Evolutionary conservation across 2,113 vertebrate species (phyloP).

Genomic region (Pteronura brasiliensis): DNA sequence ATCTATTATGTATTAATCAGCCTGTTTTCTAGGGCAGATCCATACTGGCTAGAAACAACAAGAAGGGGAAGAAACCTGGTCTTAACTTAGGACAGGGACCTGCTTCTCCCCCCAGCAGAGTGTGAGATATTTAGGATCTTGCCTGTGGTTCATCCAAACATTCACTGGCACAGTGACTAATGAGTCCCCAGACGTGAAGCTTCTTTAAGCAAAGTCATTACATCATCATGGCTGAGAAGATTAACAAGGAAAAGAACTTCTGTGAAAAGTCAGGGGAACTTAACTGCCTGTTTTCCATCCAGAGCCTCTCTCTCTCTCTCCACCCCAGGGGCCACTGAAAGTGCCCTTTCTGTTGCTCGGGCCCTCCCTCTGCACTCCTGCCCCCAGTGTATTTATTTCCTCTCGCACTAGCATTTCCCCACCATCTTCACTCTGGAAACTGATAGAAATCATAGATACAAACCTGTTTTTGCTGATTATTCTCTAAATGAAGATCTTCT

Average conservation of each 20-base stretch:
- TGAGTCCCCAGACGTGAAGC: background rate
- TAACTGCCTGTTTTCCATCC: background rate
- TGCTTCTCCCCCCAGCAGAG: background rate
- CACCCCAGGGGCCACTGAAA: background rate
- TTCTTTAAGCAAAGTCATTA: background rate
- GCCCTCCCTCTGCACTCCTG: background rate
- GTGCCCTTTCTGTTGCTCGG: background rate
- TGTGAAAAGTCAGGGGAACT: background rate
- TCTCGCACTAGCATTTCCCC: background rate
- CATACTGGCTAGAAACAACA: background rate
- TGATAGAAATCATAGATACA: background rate
- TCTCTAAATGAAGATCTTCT: background rate
- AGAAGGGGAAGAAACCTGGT: background rate
- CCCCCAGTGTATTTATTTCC: background rate
- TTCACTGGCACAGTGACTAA: background rate
- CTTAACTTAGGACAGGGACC: background rate
- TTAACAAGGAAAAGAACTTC: background rate
- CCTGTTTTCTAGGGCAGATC: background rate
- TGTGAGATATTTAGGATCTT: background rate
- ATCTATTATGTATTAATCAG: background rate
- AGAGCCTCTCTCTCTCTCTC: background rate
- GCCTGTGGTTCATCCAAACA: background rate
- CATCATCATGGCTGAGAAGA: background rate
- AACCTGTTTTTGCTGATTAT: background rate
- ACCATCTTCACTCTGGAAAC: background rate